These are phyloP conservation scores for Epistrophe grossulariae DNA, from an alignment of 2,888 invertebrate species.

Conservation along the genomic window DNA sequence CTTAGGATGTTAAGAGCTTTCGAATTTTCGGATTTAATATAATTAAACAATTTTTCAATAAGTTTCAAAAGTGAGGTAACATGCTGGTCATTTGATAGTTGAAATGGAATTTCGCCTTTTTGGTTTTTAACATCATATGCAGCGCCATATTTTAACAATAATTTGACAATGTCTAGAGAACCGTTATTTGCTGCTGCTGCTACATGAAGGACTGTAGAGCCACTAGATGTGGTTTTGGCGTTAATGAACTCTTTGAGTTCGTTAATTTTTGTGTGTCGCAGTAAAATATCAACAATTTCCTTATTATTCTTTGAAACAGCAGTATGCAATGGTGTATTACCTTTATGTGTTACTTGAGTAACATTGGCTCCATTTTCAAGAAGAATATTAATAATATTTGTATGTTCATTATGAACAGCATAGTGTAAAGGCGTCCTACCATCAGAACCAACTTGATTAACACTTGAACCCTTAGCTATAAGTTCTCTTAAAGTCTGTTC, in stretches of 20 bases:
- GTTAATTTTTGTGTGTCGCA: conserved; percentile 10
- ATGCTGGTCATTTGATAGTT: background rate
- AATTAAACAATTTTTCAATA: background rate
- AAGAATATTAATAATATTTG: conserved; percentile 56
- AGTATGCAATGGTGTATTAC: conserved; percentile 50
- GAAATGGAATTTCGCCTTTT: background rate
- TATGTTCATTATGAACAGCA: conserved; percentile 67
- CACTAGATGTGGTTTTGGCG: conserved; percentile 16
- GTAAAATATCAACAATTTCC: conserved; percentile 46
- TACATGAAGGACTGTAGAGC: conserved; percentile 18
- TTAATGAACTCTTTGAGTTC: conserved; percentile 35
- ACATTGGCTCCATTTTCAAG: conserved; percentile 68
- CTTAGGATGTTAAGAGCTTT: conserved; percentile 14
- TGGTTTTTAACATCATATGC: conserved; percentile 53
- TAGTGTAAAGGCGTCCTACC: conserved; percentile 74
- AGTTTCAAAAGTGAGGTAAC: background rate
- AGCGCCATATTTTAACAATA: conserved; percentile 62
- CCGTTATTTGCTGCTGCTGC: background rate
- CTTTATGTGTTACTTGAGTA: conserved; percentile 27
- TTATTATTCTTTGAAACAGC: conserved; percentile 37
- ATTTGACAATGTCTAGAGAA: conserved; percentile 29
- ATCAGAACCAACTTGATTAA: conserved; percentile 19
- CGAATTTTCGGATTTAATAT: background rate
- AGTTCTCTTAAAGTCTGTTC: conserved; percentile 9
- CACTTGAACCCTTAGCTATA: conserved; percentile 20